phyloP scores from a whole-genome alignment of 2,797 vertebrate genomes.

The Trachops cirrhosus region DNA sequence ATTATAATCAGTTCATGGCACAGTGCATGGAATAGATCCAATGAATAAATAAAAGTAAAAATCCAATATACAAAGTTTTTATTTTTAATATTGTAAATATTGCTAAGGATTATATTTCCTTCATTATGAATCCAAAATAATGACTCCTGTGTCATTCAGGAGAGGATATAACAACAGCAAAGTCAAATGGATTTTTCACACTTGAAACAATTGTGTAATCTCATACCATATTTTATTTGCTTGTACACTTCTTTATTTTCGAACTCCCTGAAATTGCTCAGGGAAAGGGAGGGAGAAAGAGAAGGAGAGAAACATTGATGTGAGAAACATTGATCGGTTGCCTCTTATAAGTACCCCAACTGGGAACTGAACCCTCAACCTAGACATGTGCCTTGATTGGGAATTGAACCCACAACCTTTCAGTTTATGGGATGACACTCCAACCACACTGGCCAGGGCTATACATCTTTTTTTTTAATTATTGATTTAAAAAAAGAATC shows the following conservation, averaged over 20 bases:
- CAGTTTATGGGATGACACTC: neutral
- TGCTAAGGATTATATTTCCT: neutral
- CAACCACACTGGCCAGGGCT: neutral
- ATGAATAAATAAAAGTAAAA: constrained; percentile 4
- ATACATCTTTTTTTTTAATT: neutral
- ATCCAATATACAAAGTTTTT: neutral
- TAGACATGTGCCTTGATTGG: neutral
- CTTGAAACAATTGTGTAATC: neutral
- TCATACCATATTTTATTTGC: neutral
- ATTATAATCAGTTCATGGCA: neutral
- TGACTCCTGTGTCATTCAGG: neutral
- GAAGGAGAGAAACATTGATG: neutral
- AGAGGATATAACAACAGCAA: neutral
- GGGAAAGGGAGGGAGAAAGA: neutral
- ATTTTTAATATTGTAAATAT: constrained; percentile 1
- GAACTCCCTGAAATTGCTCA: neutral
- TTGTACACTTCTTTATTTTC: neutral
- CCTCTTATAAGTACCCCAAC: neutral
- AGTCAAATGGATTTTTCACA: neutral
- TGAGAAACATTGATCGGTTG: neutral
- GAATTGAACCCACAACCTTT: neutral
- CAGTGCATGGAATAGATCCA: neutral
- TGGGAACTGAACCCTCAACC: neutral
- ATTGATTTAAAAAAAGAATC: neutral
- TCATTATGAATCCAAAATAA: neutral